These are phyloP conservation scores for Pipistrellus pygmaeus DNA, from an alignment of 2,797 vertebrate genomes.

Conservation along the genomic window DNA sequence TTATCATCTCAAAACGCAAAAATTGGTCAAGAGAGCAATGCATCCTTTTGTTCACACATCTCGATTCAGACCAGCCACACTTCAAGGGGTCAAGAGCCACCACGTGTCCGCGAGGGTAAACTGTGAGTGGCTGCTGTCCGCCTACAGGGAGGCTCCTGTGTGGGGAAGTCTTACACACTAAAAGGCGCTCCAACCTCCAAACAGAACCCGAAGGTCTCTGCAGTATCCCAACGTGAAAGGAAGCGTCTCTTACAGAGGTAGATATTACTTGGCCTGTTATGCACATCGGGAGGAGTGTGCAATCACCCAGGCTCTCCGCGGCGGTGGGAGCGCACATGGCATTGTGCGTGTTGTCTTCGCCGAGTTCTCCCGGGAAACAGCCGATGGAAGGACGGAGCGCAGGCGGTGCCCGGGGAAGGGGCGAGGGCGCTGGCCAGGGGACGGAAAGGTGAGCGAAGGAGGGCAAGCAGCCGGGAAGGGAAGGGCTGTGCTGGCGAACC, in stretches of 20 bases:
- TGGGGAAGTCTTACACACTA: too few relatives aligned
- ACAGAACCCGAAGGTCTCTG: not conserved
- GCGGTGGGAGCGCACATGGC: not conserved
- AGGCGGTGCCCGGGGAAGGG: not conserved
- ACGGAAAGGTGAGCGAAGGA: not conserved
- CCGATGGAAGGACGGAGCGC: not conserved
- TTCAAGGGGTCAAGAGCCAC: not conserved
- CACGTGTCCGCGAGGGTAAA: not conserved
- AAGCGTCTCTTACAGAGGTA: not conserved
- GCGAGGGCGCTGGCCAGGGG: not conserved
- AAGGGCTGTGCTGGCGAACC: not conserved
- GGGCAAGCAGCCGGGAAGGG: not conserved
- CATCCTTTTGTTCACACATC: not conserved
- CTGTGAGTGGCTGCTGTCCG: not conserved
- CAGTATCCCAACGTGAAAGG: not conserved
- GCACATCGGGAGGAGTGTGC: not conserved
- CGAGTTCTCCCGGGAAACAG: not conserved
- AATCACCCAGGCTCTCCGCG: not conserved
- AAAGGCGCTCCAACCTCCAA: not conserved
- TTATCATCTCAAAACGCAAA: slow-evolving; percentile 7
- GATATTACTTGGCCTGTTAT: not conserved
- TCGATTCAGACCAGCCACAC: not conserved
- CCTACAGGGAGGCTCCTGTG: not conserved
- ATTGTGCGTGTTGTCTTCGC: not conserved
- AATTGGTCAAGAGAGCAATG: not conserved